Conservation (phyloP, 2,888 invertebrate species). For the Flexamia atlantica region DNA sequence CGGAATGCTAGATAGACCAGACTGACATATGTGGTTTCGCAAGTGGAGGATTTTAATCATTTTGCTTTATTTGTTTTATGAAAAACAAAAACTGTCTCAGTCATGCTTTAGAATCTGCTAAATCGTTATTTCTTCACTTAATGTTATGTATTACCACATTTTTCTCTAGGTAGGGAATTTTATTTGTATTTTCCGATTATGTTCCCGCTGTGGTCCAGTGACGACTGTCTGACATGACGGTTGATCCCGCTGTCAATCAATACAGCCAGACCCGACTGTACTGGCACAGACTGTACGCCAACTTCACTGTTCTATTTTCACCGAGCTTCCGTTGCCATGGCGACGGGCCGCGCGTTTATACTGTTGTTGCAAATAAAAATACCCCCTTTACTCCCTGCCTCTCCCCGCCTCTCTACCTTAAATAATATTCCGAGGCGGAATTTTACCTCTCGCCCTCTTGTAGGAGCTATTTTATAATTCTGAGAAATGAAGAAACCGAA, state of each 20-base stretch:
- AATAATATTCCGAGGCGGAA: conserved; percentile 39
- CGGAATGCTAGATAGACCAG: no score
- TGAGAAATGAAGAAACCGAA: background rate
- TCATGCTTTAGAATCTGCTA: no score
- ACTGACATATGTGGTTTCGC: no score
- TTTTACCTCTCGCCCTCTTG: background rate
- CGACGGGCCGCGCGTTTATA: conserved; percentile 62
- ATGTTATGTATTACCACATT: no score
- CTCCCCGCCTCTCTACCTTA: conserved; percentile 49
- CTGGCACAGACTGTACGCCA: conserved; percentile 63
- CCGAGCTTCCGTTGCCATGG: conserved; percentile 71
- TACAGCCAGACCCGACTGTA: conserved; percentile 65
- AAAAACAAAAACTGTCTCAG: no score
- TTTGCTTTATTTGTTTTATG: no score
- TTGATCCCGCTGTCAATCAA: conserved; percentile 68
- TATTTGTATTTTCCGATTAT: no score
- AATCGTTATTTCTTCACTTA: no score
- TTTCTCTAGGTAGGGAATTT: no score
- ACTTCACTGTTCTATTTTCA: conserved; percentile 68
- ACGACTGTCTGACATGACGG: conserved; percentile 14
- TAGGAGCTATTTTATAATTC: background rate
- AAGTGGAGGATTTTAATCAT: no score
- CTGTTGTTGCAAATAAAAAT: conserved; percentile 64
- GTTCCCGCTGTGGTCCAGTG: background rate
- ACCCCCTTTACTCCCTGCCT: conserved; percentile 59